Percentiles rank a stretch among this genome's conserved stretches.
These are phyloP conservation scores for Varroa destructor DNA, from an alignment of 1,140 invertebrate genomes.

Conservation along the genomic window DNA sequence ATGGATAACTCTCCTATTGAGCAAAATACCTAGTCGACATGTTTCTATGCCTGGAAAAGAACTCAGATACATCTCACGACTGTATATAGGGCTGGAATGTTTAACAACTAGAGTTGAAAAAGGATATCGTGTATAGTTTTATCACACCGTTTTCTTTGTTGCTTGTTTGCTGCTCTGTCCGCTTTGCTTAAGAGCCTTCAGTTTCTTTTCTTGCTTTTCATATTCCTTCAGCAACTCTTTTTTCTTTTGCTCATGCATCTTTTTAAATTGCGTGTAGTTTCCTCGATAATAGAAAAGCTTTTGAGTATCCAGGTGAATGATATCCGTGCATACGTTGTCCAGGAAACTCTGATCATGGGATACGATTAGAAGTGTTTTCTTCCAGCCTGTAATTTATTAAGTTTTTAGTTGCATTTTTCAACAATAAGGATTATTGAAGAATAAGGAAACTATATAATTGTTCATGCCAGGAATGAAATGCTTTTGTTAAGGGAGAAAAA, in stretches of 20 bases:
- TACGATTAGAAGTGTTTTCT: conserved; percentile 90
- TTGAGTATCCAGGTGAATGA: conserved; percentile 86
- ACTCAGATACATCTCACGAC: no score
- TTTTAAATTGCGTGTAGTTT: conserved; percentile 90
- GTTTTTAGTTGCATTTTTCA: conserved; percentile 7
- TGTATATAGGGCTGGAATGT: no score
- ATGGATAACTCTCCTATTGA: no score
- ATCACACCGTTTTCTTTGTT: conserved; percentile 36
- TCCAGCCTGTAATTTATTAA: conserved; percentile 55
- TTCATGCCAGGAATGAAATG: not conserved
- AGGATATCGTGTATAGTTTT: no score
- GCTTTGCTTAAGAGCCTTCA: conserved; percentile 84
- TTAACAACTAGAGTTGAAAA: no score
- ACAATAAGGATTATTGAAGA: conserved; percentile 20
- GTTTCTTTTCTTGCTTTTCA: conserved; percentile 90
- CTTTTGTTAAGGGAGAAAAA: no score
- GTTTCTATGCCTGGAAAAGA: no score
- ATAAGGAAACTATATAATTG: conserved; percentile 27
- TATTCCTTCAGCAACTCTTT: conserved; percentile 93
- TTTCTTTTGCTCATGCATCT: conserved; percentile 90
- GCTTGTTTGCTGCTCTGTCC: conserved; percentile 90
- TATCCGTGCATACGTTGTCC: conserved; percentile 97
- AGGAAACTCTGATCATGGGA: conserved; percentile 99
- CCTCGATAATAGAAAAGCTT: conserved; percentile 95
- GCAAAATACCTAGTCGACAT: no score